Evolutionary conservation across 1,140 invertebrate species (phyloP).

Genomic region (Leptinotarsa texana): DNA sequence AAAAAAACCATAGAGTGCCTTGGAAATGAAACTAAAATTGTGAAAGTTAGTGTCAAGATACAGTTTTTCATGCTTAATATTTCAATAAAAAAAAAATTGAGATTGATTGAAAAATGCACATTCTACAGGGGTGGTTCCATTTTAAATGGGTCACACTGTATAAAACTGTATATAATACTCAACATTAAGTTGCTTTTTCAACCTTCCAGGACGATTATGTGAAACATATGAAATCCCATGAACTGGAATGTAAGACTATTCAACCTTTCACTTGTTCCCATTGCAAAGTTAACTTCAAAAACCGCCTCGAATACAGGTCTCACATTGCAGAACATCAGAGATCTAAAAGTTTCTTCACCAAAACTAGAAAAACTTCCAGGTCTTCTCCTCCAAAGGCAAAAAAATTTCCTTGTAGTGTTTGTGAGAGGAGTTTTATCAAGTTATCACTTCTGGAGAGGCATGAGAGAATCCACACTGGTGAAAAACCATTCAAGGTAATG

Average conservation of each 20-base stretch:
- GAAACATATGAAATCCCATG: conserved; percentile 60
- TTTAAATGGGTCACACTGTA: no score
- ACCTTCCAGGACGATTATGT: conserved; percentile 54
- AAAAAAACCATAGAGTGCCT: no score
- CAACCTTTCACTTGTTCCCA: conserved; percentile 44
- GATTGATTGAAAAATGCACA: no score
- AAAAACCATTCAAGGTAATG: conserved; percentile 65
- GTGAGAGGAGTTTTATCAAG: conserved; percentile 63
- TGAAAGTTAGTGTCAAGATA: no score
- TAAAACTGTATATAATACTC: no score
- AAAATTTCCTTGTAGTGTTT: conserved; percentile 58
- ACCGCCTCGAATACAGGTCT: conserved; percentile 39
- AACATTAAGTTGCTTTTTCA: background rate
- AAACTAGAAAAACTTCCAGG: conserved; percentile 38
- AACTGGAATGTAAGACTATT: conserved; percentile 47
- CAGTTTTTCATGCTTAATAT: no score
- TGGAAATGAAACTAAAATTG: no score
- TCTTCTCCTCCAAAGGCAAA: conserved; percentile 35
- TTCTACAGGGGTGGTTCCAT: no score
- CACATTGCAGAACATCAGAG: conserved; percentile 63
- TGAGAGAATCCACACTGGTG: conserved; percentile 67
- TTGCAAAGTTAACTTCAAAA: conserved; percentile 48
- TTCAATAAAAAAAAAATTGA: no score
- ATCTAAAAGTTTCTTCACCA: conserved; percentile 47
- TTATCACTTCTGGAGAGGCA: conserved; percentile 65